Base-by-base conservation (phyloP, 2,888 invertebrate genomes). In the Tetanocera ferruginea region DNA sequence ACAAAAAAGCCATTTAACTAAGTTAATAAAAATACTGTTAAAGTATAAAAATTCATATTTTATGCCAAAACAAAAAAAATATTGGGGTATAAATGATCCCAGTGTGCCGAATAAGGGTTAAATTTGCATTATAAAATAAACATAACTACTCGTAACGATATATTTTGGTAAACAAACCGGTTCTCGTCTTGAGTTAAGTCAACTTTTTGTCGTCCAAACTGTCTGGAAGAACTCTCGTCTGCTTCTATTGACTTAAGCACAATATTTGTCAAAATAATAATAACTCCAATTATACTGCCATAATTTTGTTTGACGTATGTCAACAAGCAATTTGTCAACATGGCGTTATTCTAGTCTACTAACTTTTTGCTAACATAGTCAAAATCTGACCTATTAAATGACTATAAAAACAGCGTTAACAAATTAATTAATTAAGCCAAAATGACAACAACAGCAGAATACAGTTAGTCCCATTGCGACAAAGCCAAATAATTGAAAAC, bases 391-490 rank as follows among this genome's bases (percentile, higher is more conserved):
- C 43, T 43, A 43, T 43, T 43, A 43, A 43, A 43, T 11, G 11
- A 43, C 43, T 43, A 43, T 43, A 1, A 60, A 37, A 37, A 19
- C 6, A 23, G 67, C 43, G 43, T 67, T 43, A 19, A 37, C 19
- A 67, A 67, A 67, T 67, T 43, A 34, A 67, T 67, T 67, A 34
- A 23, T 37, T n/a, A 11, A 11, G 43, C 43, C 23, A 34, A n/a
- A 67, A 37, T 14, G 8, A 64, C 64, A 28, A 64, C 64, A 64
- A 64, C n/a, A 64, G 1, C n/a, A n/a, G 17, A 2, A 64, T n/a
- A 64, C 25, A 34, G 19, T 11, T 25, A 11, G 34, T 9, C 67
- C 31, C 31, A 67, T 37, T 23, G 8, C 43, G 55, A 19, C 55
- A 55, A 55, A 19, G 19, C 19, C 55, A 34, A 28, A 66, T 34